Evolutionary conservation across 1,140 invertebrate genomes (phyloP).

Genomic region (Melipona quadrifasciata): DNA sequence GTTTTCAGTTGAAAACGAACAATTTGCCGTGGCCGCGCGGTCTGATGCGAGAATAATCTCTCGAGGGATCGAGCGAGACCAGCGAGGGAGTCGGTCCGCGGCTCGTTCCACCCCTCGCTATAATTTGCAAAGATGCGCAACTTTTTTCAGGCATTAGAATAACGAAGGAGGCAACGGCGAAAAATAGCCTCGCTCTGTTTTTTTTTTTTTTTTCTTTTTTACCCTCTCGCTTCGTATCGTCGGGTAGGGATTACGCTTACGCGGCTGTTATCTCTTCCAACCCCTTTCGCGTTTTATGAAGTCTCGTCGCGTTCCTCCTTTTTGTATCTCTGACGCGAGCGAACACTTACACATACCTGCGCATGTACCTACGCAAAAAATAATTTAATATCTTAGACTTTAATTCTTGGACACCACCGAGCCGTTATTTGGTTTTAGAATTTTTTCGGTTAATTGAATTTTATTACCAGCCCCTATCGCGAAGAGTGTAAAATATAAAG

Average conservation of each 20-base stretch:
- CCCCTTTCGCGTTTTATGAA: slow-evolving; percentile 22
- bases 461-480: too few relatives aligned
- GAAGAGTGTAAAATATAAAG: too few relatives aligned
- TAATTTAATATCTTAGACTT: too few relatives aligned
- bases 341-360: not conserved
- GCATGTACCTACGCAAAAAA: too few relatives aligned
- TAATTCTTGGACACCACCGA: too few relatives aligned
- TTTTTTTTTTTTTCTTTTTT: not conserved
- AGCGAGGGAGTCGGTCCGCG: too few relatives aligned
- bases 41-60: slow-evolving; percentile 28
- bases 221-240: not conserved
- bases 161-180: not conserved
- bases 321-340: not conserved
- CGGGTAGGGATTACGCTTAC: not conserved
- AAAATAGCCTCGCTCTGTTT: not conserved
- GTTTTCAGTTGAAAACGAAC: slow-evolving; percentile 43
- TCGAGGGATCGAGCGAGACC: not conserved
- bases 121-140: slow-evolving; percentile 27
- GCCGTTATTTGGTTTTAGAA: too few relatives aligned
- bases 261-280: slow-evolving; percentile 1
- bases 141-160: slow-evolving; percentile 7
- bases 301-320: not conserved
- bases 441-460: too few relatives aligned
- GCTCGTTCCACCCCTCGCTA: not conserved
- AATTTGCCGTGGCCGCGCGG: not conserved